A percentile compares a stretch with the other conserved stretches of the same genome.
Evolutionary conservation across 2,113 vertebrate species (phyloP).

Genomic region (Gambusia holbrooki): DNA sequence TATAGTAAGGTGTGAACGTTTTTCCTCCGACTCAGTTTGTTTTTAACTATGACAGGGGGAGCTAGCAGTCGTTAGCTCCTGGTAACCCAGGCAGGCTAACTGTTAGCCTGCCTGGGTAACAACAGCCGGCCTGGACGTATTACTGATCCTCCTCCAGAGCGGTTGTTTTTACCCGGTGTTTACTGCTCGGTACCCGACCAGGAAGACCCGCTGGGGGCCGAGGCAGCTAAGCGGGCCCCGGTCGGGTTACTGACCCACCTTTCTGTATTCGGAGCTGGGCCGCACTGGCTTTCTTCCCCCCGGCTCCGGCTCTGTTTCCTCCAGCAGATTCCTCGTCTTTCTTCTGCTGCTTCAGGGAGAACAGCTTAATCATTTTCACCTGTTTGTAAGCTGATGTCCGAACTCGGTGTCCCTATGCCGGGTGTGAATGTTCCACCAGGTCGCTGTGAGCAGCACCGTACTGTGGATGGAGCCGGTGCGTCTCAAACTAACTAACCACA

Average conservation of each 20-base stretch:
- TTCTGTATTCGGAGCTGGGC: conserved; percentile 96
- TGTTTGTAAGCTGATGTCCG: conserved; percentile 27
- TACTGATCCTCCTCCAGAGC: too few relatives aligned
- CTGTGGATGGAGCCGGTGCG: conserved; percentile 72
- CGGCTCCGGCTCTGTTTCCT: conserved; percentile 88
- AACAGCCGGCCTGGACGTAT: not conserved
- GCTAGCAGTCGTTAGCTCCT: conserved; percentile 36
- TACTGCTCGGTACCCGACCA: not conserved
- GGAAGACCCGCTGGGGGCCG: not conserved
- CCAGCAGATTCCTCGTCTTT: conserved; percentile 98
- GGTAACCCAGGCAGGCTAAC: conserved; percentile 33
- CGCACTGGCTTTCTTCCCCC: conserved; percentile 93
- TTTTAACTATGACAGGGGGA: conserved; percentile 40
- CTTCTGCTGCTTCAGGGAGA: conserved; percentile 98
- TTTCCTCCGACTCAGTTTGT: conserved; percentile 18
- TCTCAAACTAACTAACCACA: conserved; percentile 52
- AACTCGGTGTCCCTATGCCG: conserved; percentile 27
- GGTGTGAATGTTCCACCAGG: conserved; percentile 7
- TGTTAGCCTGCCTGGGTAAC: conserved; percentile 11
- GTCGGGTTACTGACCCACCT: conserved; percentile 74
- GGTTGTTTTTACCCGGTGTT: not conserved
- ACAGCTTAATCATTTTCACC: conserved; percentile 94
- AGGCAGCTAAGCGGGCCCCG: not conserved
- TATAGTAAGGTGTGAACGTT: not conserved
- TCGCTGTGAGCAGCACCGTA: conserved; percentile 59